These are phyloP conservation scores for Graptemys geographica DNA, from an alignment of 2,797 vertebrate species.

Conservation along the genomic window DNA sequence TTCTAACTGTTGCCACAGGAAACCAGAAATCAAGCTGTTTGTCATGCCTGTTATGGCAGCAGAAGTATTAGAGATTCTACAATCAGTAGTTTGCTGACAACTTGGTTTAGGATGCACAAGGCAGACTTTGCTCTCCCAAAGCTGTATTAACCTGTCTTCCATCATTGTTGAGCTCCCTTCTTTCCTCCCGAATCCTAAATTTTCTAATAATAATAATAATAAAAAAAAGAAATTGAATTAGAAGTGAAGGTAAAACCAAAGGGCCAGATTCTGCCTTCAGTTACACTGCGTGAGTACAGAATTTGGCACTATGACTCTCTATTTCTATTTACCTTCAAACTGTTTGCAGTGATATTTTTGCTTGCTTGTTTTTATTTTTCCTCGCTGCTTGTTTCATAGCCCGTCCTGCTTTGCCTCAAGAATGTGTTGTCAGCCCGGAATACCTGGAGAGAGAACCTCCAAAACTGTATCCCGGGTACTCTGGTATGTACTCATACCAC, in stretches of 20 bases:
- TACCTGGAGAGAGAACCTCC: slow-evolving; percentile 77
- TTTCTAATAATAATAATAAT: background rate
- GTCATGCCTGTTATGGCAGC: background rate
- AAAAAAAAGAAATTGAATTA: background rate
- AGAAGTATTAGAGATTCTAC: background rate
- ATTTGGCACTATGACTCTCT: slow-evolving; percentile 4
- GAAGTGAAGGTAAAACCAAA: background rate
- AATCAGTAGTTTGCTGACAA: background rate
- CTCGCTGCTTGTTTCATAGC: slow-evolving; percentile 44
- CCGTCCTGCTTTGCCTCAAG: slow-evolving; percentile 65
- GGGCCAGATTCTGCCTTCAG: background rate
- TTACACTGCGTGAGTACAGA: background rate
- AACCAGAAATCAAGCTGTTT: background rate
- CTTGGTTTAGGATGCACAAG: background rate
- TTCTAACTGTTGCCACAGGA: background rate
- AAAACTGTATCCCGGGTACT: slow-evolving; percentile 71
- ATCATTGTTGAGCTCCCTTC: background rate
- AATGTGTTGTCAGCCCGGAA: slow-evolving; percentile 64
- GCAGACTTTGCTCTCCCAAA: background rate
- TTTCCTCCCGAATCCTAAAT: background rate
- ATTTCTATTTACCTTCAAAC: background rate
- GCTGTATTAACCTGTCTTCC: background rate
- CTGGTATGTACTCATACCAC: slow-evolving; percentile 73
- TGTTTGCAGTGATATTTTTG: background rate
- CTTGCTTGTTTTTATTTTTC: background rate